Conservation (phyloP, 2,797 vertebrate species). For the Trachurus trachurus region DNA sequence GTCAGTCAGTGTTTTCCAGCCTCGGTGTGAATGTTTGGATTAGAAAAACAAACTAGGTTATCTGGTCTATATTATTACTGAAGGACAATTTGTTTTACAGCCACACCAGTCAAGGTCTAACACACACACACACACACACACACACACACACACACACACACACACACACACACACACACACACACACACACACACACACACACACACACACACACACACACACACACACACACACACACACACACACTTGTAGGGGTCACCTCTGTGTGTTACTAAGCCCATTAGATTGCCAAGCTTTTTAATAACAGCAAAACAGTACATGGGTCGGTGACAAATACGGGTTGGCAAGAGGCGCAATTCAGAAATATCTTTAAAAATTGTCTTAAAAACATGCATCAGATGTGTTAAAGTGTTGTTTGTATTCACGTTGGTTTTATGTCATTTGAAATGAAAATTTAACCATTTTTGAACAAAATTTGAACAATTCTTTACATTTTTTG, state of each 20-base stretch:
- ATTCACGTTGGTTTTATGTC: no score
- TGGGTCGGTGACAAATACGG: no score
- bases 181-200: slow-evolving; percentile 29
- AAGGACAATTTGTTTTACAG: slow-evolving; percentile 71
- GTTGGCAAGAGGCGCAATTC: no score
- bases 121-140: slow-evolving; percentile 28
- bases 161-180: slow-evolving; percentile 29
- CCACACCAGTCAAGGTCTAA: slow-evolving; percentile 61
- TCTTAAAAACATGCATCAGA: no score
- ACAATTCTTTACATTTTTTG: no score
- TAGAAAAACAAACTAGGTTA: slow-evolving; percentile 60
- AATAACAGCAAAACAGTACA: background rate
- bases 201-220: slow-evolving; percentile 25
- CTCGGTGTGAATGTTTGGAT: slow-evolving; percentile 53
- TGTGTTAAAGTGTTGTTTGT: no score
- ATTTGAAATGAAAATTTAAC: no score
- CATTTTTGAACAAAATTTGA: no score
- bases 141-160: slow-evolving; percentile 18
- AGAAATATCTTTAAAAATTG: no score
- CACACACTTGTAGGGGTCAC: slow-evolving; percentile 10
- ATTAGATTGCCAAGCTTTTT: background rate
- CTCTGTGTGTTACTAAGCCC: background rate
- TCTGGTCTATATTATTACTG: slow-evolving; percentile 60
- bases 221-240: slow-evolving; percentile 23
- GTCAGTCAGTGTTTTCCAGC: slow-evolving; percentile 26